Conservation (phyloP, 1,140 invertebrate genomes). For the Drosophila mayri region DNA sequence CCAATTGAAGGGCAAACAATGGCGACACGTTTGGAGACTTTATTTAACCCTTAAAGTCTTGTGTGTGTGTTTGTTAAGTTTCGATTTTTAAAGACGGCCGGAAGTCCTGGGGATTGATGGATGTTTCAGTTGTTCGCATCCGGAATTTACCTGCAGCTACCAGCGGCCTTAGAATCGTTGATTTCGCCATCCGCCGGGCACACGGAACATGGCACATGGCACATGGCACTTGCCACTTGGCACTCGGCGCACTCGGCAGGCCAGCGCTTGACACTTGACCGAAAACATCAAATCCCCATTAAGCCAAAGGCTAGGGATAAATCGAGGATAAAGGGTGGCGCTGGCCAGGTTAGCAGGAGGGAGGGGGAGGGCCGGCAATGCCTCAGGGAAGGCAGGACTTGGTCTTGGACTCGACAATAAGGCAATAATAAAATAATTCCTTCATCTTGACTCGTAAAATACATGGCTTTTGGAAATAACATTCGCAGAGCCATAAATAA, state of each 20-base stretch:
- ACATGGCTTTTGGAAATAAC: background rate
- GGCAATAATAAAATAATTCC: background rate
- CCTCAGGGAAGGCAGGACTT: background rate
- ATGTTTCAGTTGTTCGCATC: slow-evolving; percentile 15
- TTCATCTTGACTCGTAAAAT: slow-evolving; percentile 1
- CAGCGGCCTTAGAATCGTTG: slow-evolving; percentile 3
- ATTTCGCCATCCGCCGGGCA: slow-evolving; percentile 22
- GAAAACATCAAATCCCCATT: slow-evolving; percentile 56
- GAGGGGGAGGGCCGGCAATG: too few species aligned
- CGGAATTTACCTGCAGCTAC: slow-evolving; percentile 25
- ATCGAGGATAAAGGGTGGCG: slow-evolving; percentile 6
- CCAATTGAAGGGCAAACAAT: slow-evolving; percentile 56
- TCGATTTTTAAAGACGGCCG: slow-evolving; percentile 12
- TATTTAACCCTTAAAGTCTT: slow-evolving; percentile 48
- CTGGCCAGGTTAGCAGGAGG: background rate
- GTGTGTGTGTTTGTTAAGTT: background rate
- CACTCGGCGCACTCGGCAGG: slow-evolving; percentile 10
- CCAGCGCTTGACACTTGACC: slow-evolving; percentile 50
- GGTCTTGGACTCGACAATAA: background rate
- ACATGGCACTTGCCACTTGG: slow-evolving; percentile 6
- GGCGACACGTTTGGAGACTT: slow-evolving; percentile 29
- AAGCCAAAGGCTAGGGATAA: slow-evolving; percentile 39
- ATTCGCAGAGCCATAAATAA: background rate
- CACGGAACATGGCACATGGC: slow-evolving; percentile 14
- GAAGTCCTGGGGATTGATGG: background rate